phyloP scores from a whole-genome alignment of 1,140 invertebrate genomes.

The Glossosoma conforme region DNA sequence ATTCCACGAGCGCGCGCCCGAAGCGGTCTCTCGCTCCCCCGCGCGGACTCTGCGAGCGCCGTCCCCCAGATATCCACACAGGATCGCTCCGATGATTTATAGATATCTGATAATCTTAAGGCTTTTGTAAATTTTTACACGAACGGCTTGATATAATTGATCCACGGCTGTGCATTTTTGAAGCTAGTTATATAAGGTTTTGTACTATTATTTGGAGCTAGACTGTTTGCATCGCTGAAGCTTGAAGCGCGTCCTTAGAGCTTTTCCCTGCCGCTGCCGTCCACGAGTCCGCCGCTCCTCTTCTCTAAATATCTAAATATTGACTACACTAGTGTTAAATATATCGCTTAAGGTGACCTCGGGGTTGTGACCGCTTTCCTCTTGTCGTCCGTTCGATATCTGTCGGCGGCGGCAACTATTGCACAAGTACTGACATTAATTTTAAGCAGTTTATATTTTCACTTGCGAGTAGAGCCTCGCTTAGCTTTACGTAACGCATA shows the following conservation, averaged over 20 bases:
- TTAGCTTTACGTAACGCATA: neutral
- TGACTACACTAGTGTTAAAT: neutral
- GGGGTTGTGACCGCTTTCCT: neutral
- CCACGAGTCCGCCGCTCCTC: neutral
- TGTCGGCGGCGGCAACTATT: neutral
- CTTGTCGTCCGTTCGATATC: neutral
- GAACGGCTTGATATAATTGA: neutral
- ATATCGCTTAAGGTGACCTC: neutral
- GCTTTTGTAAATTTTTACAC: conserved; percentile 16
- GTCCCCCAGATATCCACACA: no score
- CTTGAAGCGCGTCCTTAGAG: no score
- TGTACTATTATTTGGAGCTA: conserved; percentile 3
- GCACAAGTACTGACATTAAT: conserved; percentile 1
- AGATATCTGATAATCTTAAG: no score
- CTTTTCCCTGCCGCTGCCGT: neutral
- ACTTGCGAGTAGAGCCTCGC: no score
- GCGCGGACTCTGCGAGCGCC: no score
- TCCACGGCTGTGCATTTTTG: conserved; percentile 9
- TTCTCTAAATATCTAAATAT: neutral
- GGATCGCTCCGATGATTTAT: no score
- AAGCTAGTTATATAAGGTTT: conserved; percentile 1
- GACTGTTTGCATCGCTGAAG: no score
- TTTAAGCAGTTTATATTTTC: no score
- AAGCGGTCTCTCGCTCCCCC: no score
- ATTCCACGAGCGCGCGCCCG: no score